Evolutionary conservation across 1,140 invertebrate genomes (phyloP).

Genomic region (Venturia canescens): DNA sequence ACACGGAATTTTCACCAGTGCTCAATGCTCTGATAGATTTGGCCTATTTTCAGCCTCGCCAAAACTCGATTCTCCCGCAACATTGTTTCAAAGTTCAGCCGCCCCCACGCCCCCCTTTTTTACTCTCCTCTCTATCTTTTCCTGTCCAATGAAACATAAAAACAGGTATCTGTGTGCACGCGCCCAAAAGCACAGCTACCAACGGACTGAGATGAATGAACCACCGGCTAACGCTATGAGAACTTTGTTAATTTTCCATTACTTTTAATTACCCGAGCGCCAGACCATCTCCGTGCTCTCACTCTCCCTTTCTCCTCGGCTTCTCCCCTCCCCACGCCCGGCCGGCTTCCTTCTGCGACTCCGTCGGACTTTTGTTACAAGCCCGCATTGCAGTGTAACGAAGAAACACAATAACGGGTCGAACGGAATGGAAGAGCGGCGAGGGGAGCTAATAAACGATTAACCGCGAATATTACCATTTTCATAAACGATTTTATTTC

Average conservation of each 20-base stretch:
- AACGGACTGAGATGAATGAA: conserved; percentile 7
- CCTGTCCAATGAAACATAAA: not conserved
- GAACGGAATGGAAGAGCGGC: not conserved
- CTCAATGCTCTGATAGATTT: conserved; percentile 4
- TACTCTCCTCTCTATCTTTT: not conserved
- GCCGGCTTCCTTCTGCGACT: not conserved
- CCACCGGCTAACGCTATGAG: not conserved
- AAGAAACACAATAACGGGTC: not conserved
- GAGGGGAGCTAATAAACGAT: not conserved
- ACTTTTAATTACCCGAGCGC: conserved; percentile 6
- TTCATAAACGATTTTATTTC: conserved; percentile 19
- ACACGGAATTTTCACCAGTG: not conserved
- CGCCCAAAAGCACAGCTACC: not conserved
- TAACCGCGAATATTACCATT: conserved; percentile 9
- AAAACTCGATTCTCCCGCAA: conserved; percentile 2
- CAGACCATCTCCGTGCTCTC: not conserved
- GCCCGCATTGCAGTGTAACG: conserved; percentile 21
- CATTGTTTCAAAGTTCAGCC: conserved; percentile 7
- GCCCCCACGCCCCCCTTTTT: not conserved
- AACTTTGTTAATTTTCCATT: conserved; percentile 18
- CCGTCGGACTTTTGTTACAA: conserved; percentile 3
- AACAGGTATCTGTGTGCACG: not conserved
- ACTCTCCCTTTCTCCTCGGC: not conserved
- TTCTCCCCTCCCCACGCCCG: too few species aligned
- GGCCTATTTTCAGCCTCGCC: conserved; percentile 1